A percentile compares a stretch with the other conserved stretches of the same genome.
Conservation (phyloP, 30 jellyfish, hydroid and myxozoan genomes). For the Hydra vulgaris region DNA sequence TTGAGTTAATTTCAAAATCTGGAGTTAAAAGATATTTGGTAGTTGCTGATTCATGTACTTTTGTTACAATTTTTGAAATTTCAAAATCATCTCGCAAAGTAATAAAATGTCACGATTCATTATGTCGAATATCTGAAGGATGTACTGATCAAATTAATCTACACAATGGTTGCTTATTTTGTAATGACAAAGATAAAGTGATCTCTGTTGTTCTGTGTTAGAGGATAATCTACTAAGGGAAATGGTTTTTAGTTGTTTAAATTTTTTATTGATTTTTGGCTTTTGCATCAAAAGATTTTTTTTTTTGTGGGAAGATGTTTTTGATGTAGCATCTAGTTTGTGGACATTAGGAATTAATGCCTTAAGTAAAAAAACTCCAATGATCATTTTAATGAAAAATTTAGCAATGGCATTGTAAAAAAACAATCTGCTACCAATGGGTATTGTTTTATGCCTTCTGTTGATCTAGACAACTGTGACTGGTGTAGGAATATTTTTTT, state of each 20-base stretch:
- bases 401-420: neutral
- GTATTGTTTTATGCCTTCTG: neutral
- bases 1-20: neutral
- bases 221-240: neutral
- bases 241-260: neutral
- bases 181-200: neutral
- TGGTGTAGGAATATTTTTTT: neutral
- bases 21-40: neutral
- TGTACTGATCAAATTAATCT: neutral
- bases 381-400: neutral
- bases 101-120: neutral
- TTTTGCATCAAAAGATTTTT: no score
- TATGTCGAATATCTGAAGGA: neutral
- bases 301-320: conserved; percentile 2
- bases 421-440: neutral
- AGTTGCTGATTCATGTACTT: neutral
- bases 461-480: neutral
- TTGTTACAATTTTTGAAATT: neutral
- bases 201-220: neutral
- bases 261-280: no score
- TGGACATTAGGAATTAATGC: conserved; percentile 3
- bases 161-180: neutral
- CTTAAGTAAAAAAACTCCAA: neutral
- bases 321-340: conserved; percentile 1
- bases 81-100: neutral